phyloP scores from a whole-genome alignment of 2,888 invertebrate genomes.

The Rhyacophila evoluta region DNA sequence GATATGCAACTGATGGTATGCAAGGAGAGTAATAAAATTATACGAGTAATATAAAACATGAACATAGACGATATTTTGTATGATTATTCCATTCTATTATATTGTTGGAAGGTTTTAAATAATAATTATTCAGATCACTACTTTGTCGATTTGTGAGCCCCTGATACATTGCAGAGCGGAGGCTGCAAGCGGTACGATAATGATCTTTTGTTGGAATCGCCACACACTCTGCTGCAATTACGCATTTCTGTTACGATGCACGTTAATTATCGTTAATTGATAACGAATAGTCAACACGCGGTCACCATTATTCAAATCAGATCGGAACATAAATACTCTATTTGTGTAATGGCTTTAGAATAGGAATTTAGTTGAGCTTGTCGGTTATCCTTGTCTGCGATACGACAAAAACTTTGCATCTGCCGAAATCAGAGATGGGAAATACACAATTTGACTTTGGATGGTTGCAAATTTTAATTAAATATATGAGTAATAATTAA shows the following conservation, averaged over 20 bases:
- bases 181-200: background rate
- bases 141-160: conserved; percentile 79
- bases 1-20: too few species aligned
- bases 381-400: background rate
- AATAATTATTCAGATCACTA: too few species aligned
- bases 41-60: too few species aligned
- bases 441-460: background rate
- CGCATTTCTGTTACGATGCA: background rate
- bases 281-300: conserved; percentile 39
- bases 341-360: conserved; percentile 16
- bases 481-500: too few species aligned
- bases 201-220: conserved; percentile 10
- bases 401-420: background rate
- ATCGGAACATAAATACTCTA: conserved; percentile 16
- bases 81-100: too few species aligned
- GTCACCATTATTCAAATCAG: conserved; percentile 37
- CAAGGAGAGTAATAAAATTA: too few species aligned
- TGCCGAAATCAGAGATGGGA: background rate
- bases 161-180: background rate
- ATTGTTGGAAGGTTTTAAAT: too few species aligned
- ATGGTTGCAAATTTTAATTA: too few species aligned
- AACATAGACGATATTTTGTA: background rate
- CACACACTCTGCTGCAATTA: conserved; percentile 23
- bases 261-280: conserved; percentile 41
- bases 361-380: background rate